Conservation (phyloP, 92 coral and sea anemone species). For the Phymanthus crucifer region DNA sequence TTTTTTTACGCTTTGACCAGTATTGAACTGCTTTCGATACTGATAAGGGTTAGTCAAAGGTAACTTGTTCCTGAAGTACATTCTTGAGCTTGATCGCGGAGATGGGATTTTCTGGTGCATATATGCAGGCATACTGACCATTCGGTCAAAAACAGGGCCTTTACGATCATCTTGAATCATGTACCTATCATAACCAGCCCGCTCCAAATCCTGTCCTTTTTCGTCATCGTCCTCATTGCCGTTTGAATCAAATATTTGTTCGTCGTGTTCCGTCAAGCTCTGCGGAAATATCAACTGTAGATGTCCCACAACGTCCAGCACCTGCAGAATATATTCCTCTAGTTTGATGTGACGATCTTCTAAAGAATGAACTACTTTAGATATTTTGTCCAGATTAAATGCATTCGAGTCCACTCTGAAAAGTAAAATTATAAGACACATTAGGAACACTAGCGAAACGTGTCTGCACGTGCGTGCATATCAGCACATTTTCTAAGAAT, state of each 20-base stretch:
- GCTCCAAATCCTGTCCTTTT: conserved; percentile 26
- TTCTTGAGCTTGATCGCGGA: conserved; percentile 28
- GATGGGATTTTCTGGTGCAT: conserved; percentile 48
- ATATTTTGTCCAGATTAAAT: conserved; percentile 52
- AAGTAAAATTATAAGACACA: not conserved
- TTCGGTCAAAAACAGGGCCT: conserved; percentile 51
- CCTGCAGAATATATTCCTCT: conserved; percentile 74
- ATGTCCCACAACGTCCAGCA: conserved; percentile 69
- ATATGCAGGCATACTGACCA: conserved; percentile 82
- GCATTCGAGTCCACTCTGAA: conserved; percentile 61
- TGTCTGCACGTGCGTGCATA: no score
- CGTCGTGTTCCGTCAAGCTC: conserved; percentile 10
- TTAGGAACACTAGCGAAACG: no score
- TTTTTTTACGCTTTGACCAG: conserved; percentile 35
- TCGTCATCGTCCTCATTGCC: conserved; percentile 9
- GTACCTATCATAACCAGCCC: conserved; percentile 43
- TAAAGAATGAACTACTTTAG: conserved; percentile 48
- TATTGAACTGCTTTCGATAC: conserved; percentile 44
- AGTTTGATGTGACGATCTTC: conserved; percentile 60
- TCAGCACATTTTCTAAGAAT: no score
- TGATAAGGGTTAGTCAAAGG: conserved; percentile 68
- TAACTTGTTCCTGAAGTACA: conserved; percentile 60
- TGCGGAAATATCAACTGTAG: conserved; percentile 36
- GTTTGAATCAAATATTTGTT: not conserved
- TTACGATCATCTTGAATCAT: conserved; percentile 14